Conservation (phyloP, 2,888 invertebrate species). For the Crepidodera aurea region DNA sequence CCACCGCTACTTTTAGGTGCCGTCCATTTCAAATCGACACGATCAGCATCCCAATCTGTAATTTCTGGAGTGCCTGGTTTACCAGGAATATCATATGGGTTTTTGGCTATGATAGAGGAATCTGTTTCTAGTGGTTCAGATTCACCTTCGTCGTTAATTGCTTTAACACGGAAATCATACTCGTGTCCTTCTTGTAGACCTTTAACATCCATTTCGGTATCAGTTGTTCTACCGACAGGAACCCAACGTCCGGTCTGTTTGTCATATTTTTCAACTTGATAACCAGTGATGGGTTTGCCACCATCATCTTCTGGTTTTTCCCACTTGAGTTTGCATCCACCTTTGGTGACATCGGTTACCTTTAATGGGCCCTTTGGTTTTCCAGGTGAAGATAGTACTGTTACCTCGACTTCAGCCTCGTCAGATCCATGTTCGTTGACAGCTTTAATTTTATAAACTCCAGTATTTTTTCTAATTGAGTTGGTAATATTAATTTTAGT, state of each 20-base stretch:
- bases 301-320: constrained; percentile 95
- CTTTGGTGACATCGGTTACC: constrained; percentile 87
- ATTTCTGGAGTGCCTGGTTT: constrained; percentile 88
- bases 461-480: constrained; percentile 83
- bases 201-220: constrained; percentile 86
- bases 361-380: constrained; percentile 90
- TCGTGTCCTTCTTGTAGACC: constrained; percentile 92
- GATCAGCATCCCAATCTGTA: constrained; percentile 89
- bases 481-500: constrained; percentile 85
- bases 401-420: constrained; percentile 92
- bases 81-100: constrained; percentile 89
- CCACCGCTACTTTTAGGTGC: constrained; percentile 81
- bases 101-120: constrained; percentile 88
- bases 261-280: constrained; percentile 93
- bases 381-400: constrained; percentile 83
- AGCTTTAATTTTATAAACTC: constrained; percentile 88
- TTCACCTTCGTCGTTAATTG: constrained; percentile 94
- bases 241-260: constrained; percentile 92
- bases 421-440: constrained; percentile 92
- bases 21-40: constrained; percentile 86
- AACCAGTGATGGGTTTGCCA: constrained; percentile 91
- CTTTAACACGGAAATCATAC: constrained; percentile 93
- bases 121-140: constrained; percentile 95
- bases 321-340: constrained; percentile 90
- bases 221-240: constrained; percentile 88